Evolutionary conservation across 2,888 invertebrate species (phyloP), one percentile per base, ranked within the genome.

Genomic region (Ommatoiulus sabulosus): DNA sequence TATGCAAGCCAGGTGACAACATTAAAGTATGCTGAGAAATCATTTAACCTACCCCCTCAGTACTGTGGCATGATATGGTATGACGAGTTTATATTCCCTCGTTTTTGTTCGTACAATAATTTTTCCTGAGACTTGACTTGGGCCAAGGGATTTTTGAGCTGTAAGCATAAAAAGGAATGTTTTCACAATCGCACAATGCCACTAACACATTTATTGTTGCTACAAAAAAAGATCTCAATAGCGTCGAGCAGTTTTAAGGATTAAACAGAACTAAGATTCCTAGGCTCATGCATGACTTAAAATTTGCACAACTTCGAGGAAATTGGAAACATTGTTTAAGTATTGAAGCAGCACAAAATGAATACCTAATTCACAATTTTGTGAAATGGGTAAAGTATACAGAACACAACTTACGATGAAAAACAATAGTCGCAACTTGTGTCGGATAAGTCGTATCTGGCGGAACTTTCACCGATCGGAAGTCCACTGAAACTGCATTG

Each of bases 401-500:
- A 24, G 72, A 52, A 44, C 43, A 57, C n/a, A 15, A 89, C 90
- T 90, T 90, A 90, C 90, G 90, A 93, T 96, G 95, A 90, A 96
- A 94, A 88, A 95, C 94, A 90, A 96, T 93, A 89, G 94, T 94
- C 89, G 96, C 96, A 88, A 96, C 94, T 90, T 94, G 94, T 52
- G 94, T 94, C 88, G 94, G 94, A 90, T 93, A 93, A 90, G 94
- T 93, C 20, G 95, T 93, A 91, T 95, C 95, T n/a, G 95, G 95
- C 89, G 94, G 94, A 91, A 96, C 93, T 91, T 94, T 94, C 88
- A 95, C 92, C 90, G 95, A 95, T 91, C 95, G 94, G 92, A 95
- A 96, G 91, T 95, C 94, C 90, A 96, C 94, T 92, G 93, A 94
- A 85, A 96, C 93, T 84, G 96, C 95, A 91, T 94, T 94, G 89